Base-by-base conservation (phyloP, 2,888 invertebrate genomes). In the Lasioglossum oenotherae region DNA sequence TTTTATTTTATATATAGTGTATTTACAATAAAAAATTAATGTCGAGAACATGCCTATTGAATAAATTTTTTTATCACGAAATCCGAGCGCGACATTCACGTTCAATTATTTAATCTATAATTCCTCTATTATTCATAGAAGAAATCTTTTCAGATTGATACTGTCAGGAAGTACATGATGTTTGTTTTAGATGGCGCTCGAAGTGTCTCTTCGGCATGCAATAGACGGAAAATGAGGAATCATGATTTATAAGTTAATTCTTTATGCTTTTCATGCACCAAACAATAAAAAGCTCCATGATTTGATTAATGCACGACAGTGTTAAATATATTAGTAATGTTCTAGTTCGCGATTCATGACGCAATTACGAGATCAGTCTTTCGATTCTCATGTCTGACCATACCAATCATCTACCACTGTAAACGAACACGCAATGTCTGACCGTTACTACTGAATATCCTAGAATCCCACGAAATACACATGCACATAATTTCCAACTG, bases 11-110 rank as follows among this genome's bases (percentile, higher is more conserved):
- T 89, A 89, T 84, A 81, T 78, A 85, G 67, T 74, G 74, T 77
- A 89, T 90, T 89, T 90, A 85, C 81, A 90, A 89, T 88, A 90
- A 89, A 71, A 71, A 87, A 80, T 74, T 69, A 85, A 78, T 89
- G 80, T 81, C 80, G 74, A 80, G 67, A 82, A 67, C 71, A 80
- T 80, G 78, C 76, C 80, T 82, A 78, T 60, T 49, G 35, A 82
- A 87, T 80, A 80, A 86, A 87, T 57, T 57, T 71, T 79, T 80
- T 82, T 80, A 80, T 67, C 79, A 49, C 41, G 44, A 67, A 84
- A 57, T n/a, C 31, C 76, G 8, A 67, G 12, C 49, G 14, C 16
- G 57, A 8, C 60, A 10, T 74, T 5, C 57, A 46, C 64, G 12
- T 44, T 67, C 23, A 80, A 46, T 46, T 35, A 53, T 53, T 23